A percentile compares a stretch with the other conserved stretches of the same genome.
phyloP scores from a whole-genome alignment of 35 echinoderm and acorn worm genomes.

The Ophioderma brevispina region DNA sequence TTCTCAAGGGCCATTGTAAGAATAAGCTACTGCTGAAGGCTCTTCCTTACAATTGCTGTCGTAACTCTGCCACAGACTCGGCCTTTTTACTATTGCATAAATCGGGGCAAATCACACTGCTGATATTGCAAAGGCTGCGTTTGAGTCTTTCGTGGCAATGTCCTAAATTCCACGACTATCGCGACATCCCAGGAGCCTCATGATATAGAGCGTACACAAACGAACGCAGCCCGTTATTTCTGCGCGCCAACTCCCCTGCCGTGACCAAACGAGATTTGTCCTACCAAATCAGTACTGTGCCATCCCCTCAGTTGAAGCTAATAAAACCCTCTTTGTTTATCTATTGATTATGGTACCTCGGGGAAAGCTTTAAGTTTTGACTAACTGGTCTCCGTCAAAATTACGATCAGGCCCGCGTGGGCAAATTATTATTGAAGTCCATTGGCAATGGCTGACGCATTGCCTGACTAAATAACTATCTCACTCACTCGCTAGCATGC shows the following conservation, averaged over 20 bases:
- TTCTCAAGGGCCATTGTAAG: background rate
- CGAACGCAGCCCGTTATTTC: slow-evolving; percentile 8
- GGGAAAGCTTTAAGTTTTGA: slow-evolving; percentile 2
- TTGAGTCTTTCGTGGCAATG: background rate
- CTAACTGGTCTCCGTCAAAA: slow-evolving; percentile 1
- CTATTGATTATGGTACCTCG: slow-evolving; percentile 25
- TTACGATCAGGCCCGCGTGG: background rate
- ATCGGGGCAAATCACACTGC: too few species aligned
- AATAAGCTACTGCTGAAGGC: background rate
- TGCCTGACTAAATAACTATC: background rate
- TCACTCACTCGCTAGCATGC: background rate
- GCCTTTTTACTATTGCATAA: too few species aligned
- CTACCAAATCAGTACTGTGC: slow-evolving; percentile 6
- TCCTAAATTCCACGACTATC: background rate
- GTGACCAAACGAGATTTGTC: slow-evolving; percentile 3
- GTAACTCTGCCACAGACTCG: background rate
- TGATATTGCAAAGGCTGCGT: background rate
- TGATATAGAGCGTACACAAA: slow-evolving; percentile 10
- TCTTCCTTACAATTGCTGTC: background rate
- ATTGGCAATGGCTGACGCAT: background rate
- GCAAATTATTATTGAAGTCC: slow-evolving; percentile 14
- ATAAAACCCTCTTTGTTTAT: slow-evolving; percentile 50
- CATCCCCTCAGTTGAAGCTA: slow-evolving; percentile 18
- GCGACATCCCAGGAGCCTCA: background rate
- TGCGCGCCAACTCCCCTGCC: background rate